phyloP scores from a whole-genome alignment of 2,797 vertebrate genomes.

The Pseudocheirus occidentalis region DNA sequence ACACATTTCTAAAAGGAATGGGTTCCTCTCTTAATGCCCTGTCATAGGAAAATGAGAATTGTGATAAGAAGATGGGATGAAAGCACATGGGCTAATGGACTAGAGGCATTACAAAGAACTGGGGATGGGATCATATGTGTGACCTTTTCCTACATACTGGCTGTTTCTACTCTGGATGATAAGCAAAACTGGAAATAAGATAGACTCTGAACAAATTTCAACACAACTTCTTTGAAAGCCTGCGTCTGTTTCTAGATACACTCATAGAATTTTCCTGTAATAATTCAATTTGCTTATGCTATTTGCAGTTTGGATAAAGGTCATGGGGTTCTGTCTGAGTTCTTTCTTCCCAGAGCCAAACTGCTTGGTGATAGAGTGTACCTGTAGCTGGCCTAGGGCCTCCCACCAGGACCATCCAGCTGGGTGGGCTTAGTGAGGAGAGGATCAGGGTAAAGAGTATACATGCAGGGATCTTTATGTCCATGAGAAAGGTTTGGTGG shows the following conservation, averaged over 20 bases:
- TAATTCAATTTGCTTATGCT: neutral
- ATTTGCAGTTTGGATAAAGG: neutral
- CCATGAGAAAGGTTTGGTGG: neutral
- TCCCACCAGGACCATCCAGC: neutral
- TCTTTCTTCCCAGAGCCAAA: neutral
- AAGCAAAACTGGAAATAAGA: neutral
- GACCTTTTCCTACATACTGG: neutral
- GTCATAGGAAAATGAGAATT: neutral
- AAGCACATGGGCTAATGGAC: neutral
- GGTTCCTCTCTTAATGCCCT: neutral
- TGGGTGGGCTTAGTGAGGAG: neutral
- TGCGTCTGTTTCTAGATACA: neutral
- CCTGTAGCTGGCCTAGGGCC: neutral
- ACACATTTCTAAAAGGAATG: neutral
- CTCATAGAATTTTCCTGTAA: neutral
- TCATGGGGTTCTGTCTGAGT: neutral
- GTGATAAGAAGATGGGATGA: neutral
- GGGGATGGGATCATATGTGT: neutral
- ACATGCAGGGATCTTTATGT: too few species aligned
- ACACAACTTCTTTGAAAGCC: neutral
- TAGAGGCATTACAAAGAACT: neutral
- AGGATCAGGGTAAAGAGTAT: neutral
- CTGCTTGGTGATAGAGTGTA: neutral
- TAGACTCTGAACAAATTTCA: neutral
- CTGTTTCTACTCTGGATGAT: neutral